phyloP scores from a whole-genome alignment of 1,140 invertebrate genomes.

The Halesus radiatus region DNA sequence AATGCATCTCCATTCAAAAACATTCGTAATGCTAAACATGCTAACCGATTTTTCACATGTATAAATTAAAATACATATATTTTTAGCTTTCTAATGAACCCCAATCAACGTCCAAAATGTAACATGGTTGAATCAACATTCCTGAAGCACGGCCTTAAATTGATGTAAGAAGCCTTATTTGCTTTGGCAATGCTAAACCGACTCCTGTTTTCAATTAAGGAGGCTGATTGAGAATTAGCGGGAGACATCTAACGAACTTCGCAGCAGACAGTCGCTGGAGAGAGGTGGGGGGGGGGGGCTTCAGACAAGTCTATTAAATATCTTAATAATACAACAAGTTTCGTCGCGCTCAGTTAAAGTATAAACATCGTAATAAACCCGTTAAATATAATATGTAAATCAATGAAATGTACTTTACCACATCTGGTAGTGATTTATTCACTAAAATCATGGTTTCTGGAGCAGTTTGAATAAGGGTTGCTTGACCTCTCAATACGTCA shows the following conservation, averaged over 20 bases:
- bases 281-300: neutral
- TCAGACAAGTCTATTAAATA: no score
- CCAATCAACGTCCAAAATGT: no score
- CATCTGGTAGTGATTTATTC: neutral
- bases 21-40: no score
- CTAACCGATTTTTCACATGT: no score
- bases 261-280: neutral
- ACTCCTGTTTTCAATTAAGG: slow-evolving; percentile 41
- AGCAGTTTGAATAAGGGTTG: slow-evolving; percentile 37
- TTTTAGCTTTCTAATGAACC: no score
- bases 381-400: no score
- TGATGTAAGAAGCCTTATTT: neutral
- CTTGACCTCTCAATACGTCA: slow-evolving; percentile 18
- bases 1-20: no score
- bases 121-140: no score
- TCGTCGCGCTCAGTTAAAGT: no score
- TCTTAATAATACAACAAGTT: no score
- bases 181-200: slow-evolving; percentile 1
- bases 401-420: neutral
- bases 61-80: no score
- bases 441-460: neutral
- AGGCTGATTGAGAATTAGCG: slow-evolving; percentile 44
- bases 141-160: neutral
- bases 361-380: no score
- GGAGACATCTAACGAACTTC: slow-evolving; percentile 35